These are phyloP conservation scores for Zaprionus davidi DNA, from an alignment of 1,140 invertebrate species.

Conservation along the genomic window DNA sequence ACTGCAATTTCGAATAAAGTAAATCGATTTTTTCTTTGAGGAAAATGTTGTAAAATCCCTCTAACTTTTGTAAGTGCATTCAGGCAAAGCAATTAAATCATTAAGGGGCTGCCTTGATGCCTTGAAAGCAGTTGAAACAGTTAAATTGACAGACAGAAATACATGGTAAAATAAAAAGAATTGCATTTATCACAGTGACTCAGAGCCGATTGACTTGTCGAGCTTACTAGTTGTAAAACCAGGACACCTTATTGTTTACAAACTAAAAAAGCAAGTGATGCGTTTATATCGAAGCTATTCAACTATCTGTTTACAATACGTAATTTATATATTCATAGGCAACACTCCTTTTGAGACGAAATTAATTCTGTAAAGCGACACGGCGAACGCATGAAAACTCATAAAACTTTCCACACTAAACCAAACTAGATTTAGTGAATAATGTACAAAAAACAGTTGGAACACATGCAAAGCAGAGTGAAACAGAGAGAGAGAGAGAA, in stretches of 20 bases:
- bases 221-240: background rate
- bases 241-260: too few relatives aligned
- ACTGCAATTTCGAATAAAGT: background rate
- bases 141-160: background rate
- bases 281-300: too few relatives aligned
- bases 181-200: too few relatives aligned
- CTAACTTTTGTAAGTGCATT: background rate
- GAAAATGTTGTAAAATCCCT: background rate
- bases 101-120: background rate
- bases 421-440: background rate
- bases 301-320: background rate
- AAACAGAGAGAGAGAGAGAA: background rate
- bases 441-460: background rate
- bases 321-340: background rate
- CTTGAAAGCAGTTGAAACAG: background rate
- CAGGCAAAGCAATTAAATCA: background rate
- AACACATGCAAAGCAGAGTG: background rate
- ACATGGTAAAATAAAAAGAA: background rate
- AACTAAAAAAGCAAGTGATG: background rate
- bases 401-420: constrained; percentile 22
- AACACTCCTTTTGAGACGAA: constrained; percentile 61
- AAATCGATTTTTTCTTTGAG: background rate
- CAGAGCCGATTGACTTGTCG: background rate
- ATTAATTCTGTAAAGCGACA: constrained; percentile 71
- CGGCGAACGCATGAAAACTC: constrained; percentile 25